These are phyloP conservation scores for Eupithecia inturbata DNA, from an alignment of 2,888 invertebrate species.

Conservation along the genomic window DNA sequence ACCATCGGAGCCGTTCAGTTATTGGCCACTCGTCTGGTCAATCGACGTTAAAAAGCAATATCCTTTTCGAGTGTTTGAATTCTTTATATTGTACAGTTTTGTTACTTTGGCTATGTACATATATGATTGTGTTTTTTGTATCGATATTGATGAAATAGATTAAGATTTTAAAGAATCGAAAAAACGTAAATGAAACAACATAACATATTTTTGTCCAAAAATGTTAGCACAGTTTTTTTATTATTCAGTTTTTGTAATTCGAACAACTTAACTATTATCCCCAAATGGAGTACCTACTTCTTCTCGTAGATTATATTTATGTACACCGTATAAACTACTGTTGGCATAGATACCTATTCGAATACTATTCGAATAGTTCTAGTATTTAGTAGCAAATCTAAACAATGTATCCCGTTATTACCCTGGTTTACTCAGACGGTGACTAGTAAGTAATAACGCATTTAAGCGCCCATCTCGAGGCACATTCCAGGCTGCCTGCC, in stretches of 20 bases:
- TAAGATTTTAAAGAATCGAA: neutral
- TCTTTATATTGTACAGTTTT: slow-evolving; percentile 47
- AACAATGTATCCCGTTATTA: slow-evolving; percentile 18
- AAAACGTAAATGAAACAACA: neutral
- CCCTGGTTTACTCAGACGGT: slow-evolving; percentile 21
- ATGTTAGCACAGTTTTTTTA: neutral
- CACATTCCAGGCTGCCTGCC: slow-evolving; percentile 56
- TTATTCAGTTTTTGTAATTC: neutral
- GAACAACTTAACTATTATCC: neutral
- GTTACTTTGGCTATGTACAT: slow-evolving; percentile 21
- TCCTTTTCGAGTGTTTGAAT: slow-evolving; percentile 62
- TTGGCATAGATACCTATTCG: neutral
- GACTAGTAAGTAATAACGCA: slow-evolving; percentile 63
- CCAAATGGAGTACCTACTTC: too few relatives aligned
- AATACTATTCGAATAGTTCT: neutral
- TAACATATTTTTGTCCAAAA: neutral
- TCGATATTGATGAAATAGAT: neutral
- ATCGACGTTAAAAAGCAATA: slow-evolving; percentile 74
- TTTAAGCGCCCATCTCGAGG: slow-evolving; percentile 60
- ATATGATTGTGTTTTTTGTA: slow-evolving; percentile 1
- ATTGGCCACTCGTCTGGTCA: slow-evolving; percentile 74
- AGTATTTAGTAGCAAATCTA: neutral
- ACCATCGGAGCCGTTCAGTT: slow-evolving; percentile 58
- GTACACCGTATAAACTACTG: neutral
- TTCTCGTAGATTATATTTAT: neutral